phyloP scores from a whole-genome alignment of 2,113 vertebrate species.

The Hypocryptadius cinnamomeus region DNA sequence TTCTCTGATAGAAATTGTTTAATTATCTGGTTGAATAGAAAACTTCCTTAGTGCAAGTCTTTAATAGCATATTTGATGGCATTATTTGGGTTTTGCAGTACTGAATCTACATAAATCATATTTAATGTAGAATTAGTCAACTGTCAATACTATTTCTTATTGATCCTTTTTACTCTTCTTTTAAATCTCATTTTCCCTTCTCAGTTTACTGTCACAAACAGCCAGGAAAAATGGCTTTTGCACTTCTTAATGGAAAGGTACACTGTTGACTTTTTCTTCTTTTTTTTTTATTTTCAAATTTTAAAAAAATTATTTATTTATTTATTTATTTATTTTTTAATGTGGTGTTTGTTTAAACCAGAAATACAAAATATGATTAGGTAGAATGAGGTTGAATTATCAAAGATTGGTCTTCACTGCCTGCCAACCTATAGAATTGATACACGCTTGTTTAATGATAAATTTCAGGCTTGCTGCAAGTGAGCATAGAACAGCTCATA shows the following conservation, averaged over 20 bases:
- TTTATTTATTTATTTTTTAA: background rate
- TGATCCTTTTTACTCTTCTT: background rate
- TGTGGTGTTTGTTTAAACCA: background rate
- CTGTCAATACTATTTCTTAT: background rate
- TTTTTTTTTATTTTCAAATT: too few relatives aligned
- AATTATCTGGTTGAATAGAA: background rate
- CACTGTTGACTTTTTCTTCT: constrained; percentile 42
- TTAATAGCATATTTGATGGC: background rate
- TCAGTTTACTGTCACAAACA: constrained; percentile 18
- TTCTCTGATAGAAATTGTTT: background rate
- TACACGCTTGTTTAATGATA: background rate
- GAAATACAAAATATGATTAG: background rate
- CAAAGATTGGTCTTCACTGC: background rate
- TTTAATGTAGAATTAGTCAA: background rate
- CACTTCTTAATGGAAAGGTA: constrained; percentile 52
- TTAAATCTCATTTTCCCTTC: background rate
- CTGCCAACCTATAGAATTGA: background rate
- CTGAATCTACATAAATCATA: background rate
- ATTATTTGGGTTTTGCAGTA: background rate
- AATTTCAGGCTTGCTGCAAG: constrained; percentile 12
- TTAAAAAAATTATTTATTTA: too few relatives aligned
- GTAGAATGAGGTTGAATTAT: background rate
- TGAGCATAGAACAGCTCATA: background rate
- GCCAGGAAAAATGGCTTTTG: background rate
- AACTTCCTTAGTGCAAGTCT: background rate